Conservation (phyloP, 2,797 vertebrate genomes). For the Peromyscus attwateri region DNA sequence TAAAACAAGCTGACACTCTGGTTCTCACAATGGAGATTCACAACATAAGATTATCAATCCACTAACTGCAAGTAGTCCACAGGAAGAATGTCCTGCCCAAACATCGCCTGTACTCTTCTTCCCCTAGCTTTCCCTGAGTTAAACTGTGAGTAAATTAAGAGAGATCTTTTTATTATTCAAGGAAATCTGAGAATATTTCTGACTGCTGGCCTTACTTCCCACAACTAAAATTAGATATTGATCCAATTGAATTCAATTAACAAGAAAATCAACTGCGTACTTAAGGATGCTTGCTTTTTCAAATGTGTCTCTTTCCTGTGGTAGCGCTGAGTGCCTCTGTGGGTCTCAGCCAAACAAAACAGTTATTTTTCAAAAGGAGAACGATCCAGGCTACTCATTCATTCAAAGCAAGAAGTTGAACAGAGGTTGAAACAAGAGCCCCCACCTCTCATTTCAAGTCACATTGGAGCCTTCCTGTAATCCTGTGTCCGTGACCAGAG, state of each 20-base stretch:
- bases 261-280: background rate
- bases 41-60: constrained; percentile 59
- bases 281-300: constrained; percentile 8
- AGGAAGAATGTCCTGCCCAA: constrained; percentile 30
- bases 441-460: constrained; percentile 6
- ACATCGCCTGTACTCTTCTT: background rate
- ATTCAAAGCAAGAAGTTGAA: constrained; percentile 41
- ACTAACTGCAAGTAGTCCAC: constrained; percentile 44
- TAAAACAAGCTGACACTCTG: constrained; percentile 68
- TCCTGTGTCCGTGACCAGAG: background rate
- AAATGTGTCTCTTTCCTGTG: background rate
- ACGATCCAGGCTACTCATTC: background rate
- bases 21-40: constrained; percentile 65
- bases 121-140: background rate
- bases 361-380: constrained; percentile 44
- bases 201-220: constrained; percentile 47
- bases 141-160: constrained; percentile 55
- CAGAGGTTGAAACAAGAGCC: constrained; percentile 50
- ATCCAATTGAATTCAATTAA: constrained; percentile 16
- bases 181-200: constrained; percentile 72
- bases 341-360: background rate
- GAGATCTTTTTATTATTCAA: constrained; percentile 70
- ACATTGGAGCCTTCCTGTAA: background rate
- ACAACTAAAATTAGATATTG: constrained; percentile 14
- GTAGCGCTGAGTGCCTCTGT: background rate